phyloP scores from a whole-genome alignment of 2,888 invertebrate species.

The Elegia similella region DNA sequence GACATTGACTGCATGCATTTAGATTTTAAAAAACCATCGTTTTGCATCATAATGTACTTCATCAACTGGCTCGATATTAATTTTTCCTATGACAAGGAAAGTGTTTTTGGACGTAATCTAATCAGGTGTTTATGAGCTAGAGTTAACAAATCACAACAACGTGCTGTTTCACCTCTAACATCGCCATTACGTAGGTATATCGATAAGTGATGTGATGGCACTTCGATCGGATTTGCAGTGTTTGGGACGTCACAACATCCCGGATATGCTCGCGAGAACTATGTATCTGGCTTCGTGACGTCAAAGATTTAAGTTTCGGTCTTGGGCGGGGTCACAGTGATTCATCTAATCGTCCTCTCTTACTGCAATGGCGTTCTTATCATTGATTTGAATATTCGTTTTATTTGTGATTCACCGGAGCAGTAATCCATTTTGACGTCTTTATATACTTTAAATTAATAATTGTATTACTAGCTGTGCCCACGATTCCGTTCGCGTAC shows the following conservation, averaged over 20 bases:
- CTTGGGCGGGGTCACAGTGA: neutral
- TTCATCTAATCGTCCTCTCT: neutral
- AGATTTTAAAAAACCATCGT: no score
- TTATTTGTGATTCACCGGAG: no score
- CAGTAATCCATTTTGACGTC: no score
- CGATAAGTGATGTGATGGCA: conserved; percentile 25
- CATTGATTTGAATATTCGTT: neutral
- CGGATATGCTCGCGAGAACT: conserved; percentile 18
- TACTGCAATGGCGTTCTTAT: neutral
- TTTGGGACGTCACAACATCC: conserved; percentile 22
- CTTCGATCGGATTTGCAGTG: conserved; percentile 19
- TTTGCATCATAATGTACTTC: neutral
- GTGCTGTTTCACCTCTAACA: conserved; percentile 29
- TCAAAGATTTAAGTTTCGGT: neutral
- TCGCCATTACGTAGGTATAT: conserved; percentile 27
- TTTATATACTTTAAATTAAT: no score
- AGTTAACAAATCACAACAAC: conserved; percentile 45
- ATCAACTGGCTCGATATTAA: neutral
- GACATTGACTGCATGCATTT: no score
- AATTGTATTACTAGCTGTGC: no score
- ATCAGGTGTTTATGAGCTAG: conserved; percentile 37
- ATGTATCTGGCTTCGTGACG: neutral
- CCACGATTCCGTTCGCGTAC: no score
- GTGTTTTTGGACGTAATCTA: conserved; percentile 33
- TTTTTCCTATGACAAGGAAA: neutral